Evolutionary conservation across 2,797 vertebrate species (phyloP), one percentile per base, ranked within the genome.

Genomic region (Pangasius macronema): DNA sequence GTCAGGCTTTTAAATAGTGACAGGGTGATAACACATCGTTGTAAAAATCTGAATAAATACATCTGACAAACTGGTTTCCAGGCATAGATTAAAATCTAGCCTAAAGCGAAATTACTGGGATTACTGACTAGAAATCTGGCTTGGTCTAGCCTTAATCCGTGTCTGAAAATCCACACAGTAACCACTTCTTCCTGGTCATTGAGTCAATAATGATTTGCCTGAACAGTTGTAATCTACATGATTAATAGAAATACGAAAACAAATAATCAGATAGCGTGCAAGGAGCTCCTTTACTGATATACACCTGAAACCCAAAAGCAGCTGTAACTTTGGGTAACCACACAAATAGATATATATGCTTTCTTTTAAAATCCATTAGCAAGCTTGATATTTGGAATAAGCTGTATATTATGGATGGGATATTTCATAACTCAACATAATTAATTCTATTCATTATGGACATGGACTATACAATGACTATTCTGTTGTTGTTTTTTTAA

Each of bases 1-100:
- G 24, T 87, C 65, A 91, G 92, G 90, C 86, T 73, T 57, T 73
- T 85, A 76, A 61, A 73, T 61, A 75, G 36, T 75, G 53, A 84
- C 8, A 30, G 57, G 39, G 39, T 65, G 39, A 82, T n/a, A 63
- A 57, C 33, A 73, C 22, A 10, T 55, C 27, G 46, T 27, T 67
- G 6, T 30, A 67, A 82, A 61, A 72, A 63, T 82, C 10, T 22
- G n/a, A 63, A 51, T 81, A 81, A 57, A 81, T 68, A 86, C 11
- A 76, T 49, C 27, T 30, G 24, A 61, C 8, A 42, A 72, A 24
- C 36, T 53, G 36, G 14, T 13, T 73, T 63, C n/a, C n/a, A 73
- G 30, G 36, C 27, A 57, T n/a, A 76, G 8, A 81, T 57, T 61
- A 53, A 51, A 36, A 53, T 72, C 85, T 55, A 72, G 13, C 30